Evolutionary conservation across 2,113 vertebrate genomes (phyloP), one percentile per base, ranked within the genome.

Genomic region (Alaudala cheleensis): DNA sequence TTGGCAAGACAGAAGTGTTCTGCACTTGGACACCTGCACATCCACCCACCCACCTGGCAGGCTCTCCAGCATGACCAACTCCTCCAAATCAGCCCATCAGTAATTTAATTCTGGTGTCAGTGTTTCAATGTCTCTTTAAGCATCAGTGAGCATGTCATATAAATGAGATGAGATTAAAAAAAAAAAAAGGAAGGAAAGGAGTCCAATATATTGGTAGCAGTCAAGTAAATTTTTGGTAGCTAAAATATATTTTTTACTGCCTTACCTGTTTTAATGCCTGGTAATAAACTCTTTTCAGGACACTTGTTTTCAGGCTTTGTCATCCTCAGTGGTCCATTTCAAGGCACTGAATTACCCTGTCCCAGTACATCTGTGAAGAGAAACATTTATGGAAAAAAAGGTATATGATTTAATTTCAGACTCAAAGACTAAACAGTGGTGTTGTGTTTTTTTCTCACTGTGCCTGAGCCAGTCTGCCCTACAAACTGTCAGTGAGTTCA

Each of bases 401-500:
- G 26, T 54, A 45, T 69, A 66, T 60, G 34, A 74, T 74, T 86
- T 86, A 21, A 81, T 96, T 60, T 96, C 56, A 45, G 34, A 92
- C 50, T 92, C 77, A 91, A 58, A 82, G 33, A 79, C 40, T 65
- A 42, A 88, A 71, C 49, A 42, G 40, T 47, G 39, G 21, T 16
- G 31, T 45, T 81, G 22, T 25, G 17, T 1, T 1, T 37, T 37
- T 79, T 83, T 79, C 74, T 67, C 29, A 70, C 31, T 80, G n/a
- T 49, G 57, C 25, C 39, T 86, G 73, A 92, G 57, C 76, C 65
- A 88, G 51, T 69, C 58, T 95, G 89, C 86, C 87, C 86, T 86
- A 71, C 90, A 95, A 95, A 86, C 87, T 96, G 73, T 92, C 74
- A 39, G 65, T 58, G 65, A 76, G 31, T 88, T 91, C 26, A 65